Base-by-base conservation (phyloP, 2,797 vertebrate genomes). In the Sebastiscus tertius region DNA sequence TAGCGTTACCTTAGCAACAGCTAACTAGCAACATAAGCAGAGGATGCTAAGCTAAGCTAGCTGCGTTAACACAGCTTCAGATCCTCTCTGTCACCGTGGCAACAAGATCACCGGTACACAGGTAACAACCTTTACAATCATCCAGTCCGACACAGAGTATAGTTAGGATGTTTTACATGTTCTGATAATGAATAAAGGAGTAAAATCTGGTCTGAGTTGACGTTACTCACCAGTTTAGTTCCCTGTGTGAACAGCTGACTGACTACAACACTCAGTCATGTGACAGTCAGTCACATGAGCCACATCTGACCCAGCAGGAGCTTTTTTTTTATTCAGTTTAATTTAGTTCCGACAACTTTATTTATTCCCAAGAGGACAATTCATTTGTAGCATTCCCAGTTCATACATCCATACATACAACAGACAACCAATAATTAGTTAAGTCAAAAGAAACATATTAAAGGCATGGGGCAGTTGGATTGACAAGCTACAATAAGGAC, bases 221-320 rank as follows among this genome's bases (percentile, higher is more conserved):
- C 49, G 49, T n/a, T n/a, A 74, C 91, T 89, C 89, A 95, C 95
- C 91, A 62, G 36, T 80, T 31, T 33, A 4, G 20, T 49, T 39
- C 56, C 13, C 59, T 66, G 56, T 14, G 64, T 22, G 11, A 83
- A 79, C 92, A 93, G 94, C 86, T 94, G 94, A 93, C 86, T 65
- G 87, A 83, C 79, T 72, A 88, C 83, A 88, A 85, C 90, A 92
- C 91, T 63, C 16, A 55, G 13, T 96, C 96, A 96, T 92, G 93
- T 96, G 95, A 95, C 89, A 11, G 46, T 95, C 95, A 95, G 63
- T 95, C 95, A 95, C 89, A 79, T 91, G 91, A 4, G 3, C 20
- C 49, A 0, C 20, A 52, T 20, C 20, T 61, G 29, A 33, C 5
- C 1, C 14, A 29, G 55, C 79, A 56, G 4, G 2, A 34, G 55